Evolutionary conservation across 2,797 vertebrate genomes (phyloP).

Genomic region (Rhabdophis nuchalis): DNA sequence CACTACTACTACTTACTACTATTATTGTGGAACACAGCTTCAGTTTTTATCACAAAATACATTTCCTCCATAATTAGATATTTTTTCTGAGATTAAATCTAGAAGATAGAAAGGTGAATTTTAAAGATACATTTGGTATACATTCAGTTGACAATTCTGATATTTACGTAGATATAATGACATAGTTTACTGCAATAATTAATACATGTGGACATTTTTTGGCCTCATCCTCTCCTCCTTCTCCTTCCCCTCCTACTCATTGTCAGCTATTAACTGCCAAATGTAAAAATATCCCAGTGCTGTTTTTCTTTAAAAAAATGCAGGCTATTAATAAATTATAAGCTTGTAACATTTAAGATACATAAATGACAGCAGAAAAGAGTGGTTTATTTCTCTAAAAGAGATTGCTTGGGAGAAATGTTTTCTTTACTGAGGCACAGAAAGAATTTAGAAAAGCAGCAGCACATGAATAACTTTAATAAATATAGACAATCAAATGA

Average conservation of each 20-base stretch:
- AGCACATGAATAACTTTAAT: slow-evolving; percentile 4
- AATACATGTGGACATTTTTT: not conserved
- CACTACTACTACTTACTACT: not conserved
- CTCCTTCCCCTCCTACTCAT: not conserved
- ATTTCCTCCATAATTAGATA: not conserved
- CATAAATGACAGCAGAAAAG: not conserved
- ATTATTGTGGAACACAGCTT: not conserved
- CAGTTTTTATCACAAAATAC: not conserved
- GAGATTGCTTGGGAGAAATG: not conserved
- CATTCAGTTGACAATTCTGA: not conserved
- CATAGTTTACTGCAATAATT: not conserved
- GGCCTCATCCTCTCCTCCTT: not conserved
- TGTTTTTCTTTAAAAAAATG: slow-evolving; percentile 39
- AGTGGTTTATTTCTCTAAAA: slow-evolving; percentile 9
- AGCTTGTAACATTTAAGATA: slow-evolving; percentile 35
- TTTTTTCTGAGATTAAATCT: not conserved
- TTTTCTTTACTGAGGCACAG: not conserved
- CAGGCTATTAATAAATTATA: slow-evolving; percentile 49
- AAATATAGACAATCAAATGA: slow-evolving; percentile 9
- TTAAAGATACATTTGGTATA: not conserved
- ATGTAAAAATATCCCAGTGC: slow-evolving; percentile 45
- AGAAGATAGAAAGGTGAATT: not conserved
- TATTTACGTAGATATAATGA: not conserved
- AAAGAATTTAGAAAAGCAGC: slow-evolving; percentile 13
- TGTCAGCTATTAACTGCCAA: slow-evolving; percentile 49